Conservation (phyloP, 2,888 invertebrate species). For the Drosophila anomalata region DNA sequence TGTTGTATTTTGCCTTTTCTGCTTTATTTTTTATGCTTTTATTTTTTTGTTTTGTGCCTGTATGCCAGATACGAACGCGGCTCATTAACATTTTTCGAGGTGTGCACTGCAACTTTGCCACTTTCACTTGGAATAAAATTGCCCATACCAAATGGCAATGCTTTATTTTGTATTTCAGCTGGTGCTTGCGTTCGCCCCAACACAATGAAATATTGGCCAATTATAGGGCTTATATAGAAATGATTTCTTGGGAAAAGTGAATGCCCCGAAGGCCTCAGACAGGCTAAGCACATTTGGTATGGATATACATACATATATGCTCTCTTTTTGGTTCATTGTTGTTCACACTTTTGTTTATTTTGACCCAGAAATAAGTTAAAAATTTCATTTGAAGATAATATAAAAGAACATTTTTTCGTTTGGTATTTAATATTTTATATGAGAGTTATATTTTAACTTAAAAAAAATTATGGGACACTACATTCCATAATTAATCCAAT, state of each 20-base stretch:
- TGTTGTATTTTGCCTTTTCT: constrained; percentile 41
- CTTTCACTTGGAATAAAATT: constrained; percentile 75
- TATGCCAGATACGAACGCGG: constrained; percentile 43
- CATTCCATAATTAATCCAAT: constrained; percentile 6
- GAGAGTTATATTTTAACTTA: too few relatives aligned
- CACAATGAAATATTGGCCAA: constrained; percentile 68
- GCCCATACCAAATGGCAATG: constrained; percentile 65
- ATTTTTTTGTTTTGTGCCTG: constrained; percentile 28
- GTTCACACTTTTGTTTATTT: constrained; percentile 15
- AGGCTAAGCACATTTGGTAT: constrained; percentile 30
- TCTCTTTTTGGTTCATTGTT: constrained; percentile 35
- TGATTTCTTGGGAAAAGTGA: constrained; percentile 63
- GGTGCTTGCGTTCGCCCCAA: constrained; percentile 18
- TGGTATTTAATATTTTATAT: too few relatives aligned
- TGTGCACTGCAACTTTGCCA: constrained; percentile 76
- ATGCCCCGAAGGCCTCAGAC: constrained; percentile 48
- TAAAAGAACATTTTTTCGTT: too few relatives aligned
- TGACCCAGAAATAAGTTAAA: constrained; percentile 36
- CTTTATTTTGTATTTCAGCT: constrained; percentile 31
- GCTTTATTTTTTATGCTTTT: constrained; percentile 35
- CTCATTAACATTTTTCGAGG: constrained; percentile 76
- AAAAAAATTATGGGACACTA: too few relatives aligned
- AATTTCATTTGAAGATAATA: neutral
- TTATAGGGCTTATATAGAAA: constrained; percentile 59
- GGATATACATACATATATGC: constrained; percentile 2